These are phyloP conservation scores for Enoplosus armatus DNA, from an alignment of 2,797 vertebrate genomes.

Conservation along the genomic window DNA sequence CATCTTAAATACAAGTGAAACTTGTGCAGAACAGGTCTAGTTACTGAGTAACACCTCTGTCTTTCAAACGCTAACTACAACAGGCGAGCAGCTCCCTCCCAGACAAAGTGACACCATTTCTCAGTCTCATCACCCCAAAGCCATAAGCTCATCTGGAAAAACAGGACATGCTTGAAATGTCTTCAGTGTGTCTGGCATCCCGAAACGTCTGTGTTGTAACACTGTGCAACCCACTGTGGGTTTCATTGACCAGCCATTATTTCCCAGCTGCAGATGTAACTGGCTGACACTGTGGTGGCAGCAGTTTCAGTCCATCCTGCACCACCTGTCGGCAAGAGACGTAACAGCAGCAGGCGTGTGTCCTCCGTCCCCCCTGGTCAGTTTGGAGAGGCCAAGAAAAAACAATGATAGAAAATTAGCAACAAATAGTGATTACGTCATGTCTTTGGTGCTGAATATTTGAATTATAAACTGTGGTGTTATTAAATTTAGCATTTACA, in stretches of 20 bases:
- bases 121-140: not conserved
- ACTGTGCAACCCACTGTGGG: not conserved
- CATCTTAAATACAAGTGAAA: not conserved
- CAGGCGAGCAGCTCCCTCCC: not conserved
- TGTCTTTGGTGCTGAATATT: not conserved
- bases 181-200: not conserved
- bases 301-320: not conserved
- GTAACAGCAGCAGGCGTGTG: not conserved
- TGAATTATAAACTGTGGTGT: not conserved
- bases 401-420: not conserved
- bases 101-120: fast-evolving
- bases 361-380: too few relatives aligned
- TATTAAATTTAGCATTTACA: not conserved
- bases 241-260: not conserved
- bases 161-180: not conserved
- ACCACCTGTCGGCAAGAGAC: not conserved
- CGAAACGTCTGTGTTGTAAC: not conserved
- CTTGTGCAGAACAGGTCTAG: not conserved
- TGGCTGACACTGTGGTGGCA: too few relatives aligned
- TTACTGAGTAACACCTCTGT: not conserved
- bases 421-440: not conserved
- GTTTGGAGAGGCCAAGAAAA: too few relatives aligned
- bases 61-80: not conserved
- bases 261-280: not conserved
- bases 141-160: not conserved